phyloP scores from a whole-genome alignment of 2,888 invertebrate species.

The Stomorhina lunata region DNA sequence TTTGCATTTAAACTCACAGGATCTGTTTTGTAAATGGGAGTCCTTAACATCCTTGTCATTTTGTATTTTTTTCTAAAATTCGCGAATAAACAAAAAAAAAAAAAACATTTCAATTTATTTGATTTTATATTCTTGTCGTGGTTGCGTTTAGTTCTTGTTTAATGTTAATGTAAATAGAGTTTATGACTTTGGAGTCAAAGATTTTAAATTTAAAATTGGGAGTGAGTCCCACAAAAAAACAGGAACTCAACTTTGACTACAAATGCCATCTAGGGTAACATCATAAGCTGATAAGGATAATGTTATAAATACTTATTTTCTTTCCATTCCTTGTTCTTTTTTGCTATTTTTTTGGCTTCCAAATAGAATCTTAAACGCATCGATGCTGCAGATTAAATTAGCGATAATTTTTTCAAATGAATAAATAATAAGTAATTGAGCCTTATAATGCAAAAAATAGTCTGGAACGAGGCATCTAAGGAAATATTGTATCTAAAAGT shows the following conservation, averaged over 20 bases:
- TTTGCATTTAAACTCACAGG: not conserved
- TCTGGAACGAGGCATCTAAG: not conserved
- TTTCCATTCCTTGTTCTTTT: not conserved
- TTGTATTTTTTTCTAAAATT: conserved; percentile 32
- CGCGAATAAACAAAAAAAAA: conserved; percentile 45
- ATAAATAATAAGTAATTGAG: conserved; percentile 70
- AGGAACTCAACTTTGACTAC: conserved; percentile 51
- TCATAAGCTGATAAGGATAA: conserved; percentile 68
- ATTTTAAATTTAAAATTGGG: not conserved
- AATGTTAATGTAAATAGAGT: conserved; percentile 71
- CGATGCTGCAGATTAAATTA: conserved; percentile 71
- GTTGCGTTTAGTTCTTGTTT: conserved; percentile 68
- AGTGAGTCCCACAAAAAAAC: not conserved
- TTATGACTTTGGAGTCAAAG: conserved; percentile 62
- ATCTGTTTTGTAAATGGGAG: not conserved
- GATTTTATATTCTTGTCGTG: conserved; percentile 66
- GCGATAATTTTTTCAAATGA: conserved; percentile 75
- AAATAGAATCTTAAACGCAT: conserved; percentile 45
- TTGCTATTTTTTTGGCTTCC: not conserved
- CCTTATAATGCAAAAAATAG: not conserved
- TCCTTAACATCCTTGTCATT: conserved; percentile 32
- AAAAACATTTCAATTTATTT: conserved; percentile 60
- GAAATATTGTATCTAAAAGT: not conserved
- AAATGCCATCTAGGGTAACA: conserved; percentile 69
- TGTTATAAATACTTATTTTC: conserved; percentile 43